Evolutionary conservation across 2,113 vertebrate genomes (phyloP).

Genomic region (Strix uralensis): DNA sequence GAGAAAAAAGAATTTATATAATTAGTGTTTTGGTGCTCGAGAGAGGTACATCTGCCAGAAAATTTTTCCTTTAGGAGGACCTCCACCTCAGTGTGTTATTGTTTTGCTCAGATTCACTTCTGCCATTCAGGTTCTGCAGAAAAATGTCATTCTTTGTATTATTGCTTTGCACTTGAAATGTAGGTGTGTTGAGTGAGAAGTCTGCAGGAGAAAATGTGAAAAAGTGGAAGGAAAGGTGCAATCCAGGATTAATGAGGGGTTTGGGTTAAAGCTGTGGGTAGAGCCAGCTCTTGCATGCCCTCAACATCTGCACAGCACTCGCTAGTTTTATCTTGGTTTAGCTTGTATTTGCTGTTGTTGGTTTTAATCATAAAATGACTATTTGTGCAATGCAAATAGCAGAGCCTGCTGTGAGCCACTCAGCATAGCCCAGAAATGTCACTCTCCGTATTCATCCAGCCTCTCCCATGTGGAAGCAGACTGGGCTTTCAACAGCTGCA

Average conservation of each 20-base stretch:
- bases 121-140: background rate
- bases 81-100: background rate
- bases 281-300: background rate
- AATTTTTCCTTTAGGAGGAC: background rate
- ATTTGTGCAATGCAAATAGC: constrained; percentile 50
- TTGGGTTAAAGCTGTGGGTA: background rate
- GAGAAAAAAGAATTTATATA: background rate
- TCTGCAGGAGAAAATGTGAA: background rate
- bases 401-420: constrained; percentile 54
- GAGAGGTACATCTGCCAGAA: background rate
- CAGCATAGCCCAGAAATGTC: constrained; percentile 46
- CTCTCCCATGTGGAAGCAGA: background rate
- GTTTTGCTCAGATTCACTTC: background rate
- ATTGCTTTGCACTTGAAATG: background rate
- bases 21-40: background rate
- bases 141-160: background rate
- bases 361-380: constrained; percentile 57
- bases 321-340: background rate
- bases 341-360: constrained; percentile 45
- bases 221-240: background rate
- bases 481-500: background rate
- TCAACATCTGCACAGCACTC: background rate
- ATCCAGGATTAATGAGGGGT: background rate
- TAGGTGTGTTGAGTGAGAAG: background rate
- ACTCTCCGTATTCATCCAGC: background rate